Percentiles rank a stretch among this genome's conserved stretches.
These are phyloP conservation scores for Pharmacophagus antenor DNA, from an alignment of 2,888 invertebrate species.

Conservation along the genomic window DNA sequence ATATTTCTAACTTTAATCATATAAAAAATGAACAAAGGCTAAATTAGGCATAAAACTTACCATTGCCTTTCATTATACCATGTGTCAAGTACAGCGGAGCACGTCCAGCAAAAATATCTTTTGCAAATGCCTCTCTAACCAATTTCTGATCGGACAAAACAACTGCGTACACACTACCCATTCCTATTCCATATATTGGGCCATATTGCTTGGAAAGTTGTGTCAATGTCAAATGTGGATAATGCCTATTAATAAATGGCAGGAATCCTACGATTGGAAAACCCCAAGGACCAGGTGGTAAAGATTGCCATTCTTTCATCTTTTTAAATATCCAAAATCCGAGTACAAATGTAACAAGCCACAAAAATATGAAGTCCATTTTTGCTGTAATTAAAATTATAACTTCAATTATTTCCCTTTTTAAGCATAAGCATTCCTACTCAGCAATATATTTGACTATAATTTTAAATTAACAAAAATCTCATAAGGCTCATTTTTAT, in stretches of 20 bases:
- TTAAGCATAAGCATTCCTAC: neutral
- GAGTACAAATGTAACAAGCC: conserved; percentile 38
- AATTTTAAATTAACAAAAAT: neutral
- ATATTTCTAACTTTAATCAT: neutral
- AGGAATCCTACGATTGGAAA: conserved; percentile 90
- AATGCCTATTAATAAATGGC: conserved; percentile 84
- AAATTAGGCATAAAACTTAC: conserved; percentile 71
- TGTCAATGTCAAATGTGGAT: conserved; percentile 87
- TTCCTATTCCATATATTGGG: conserved; percentile 84
- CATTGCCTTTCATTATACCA: conserved; percentile 93
- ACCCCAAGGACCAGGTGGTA: conserved; percentile 90
- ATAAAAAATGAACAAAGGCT: neutral
- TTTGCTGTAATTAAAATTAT: conserved; percentile 14
- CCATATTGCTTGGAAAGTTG: conserved; percentile 86
- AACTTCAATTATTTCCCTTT: neutral
- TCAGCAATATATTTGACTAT: neutral
- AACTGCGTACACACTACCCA: conserved; percentile 89
- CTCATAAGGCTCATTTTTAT: neutral
- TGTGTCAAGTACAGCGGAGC: conserved; percentile 92
- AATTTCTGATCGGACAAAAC: conserved; percentile 88
- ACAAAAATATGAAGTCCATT: conserved; percentile 40
- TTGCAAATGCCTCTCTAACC: conserved; percentile 86
- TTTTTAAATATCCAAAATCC: conserved; percentile 58
- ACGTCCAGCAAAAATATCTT: conserved; percentile 86
- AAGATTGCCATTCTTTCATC: conserved; percentile 62